Percentiles rank a stretch among this genome's conserved stretches.
These are phyloP conservation scores for Drosophila busckii DNA, from an alignment of 1,140 invertebrate species.

Conservation along the genomic window DNA sequence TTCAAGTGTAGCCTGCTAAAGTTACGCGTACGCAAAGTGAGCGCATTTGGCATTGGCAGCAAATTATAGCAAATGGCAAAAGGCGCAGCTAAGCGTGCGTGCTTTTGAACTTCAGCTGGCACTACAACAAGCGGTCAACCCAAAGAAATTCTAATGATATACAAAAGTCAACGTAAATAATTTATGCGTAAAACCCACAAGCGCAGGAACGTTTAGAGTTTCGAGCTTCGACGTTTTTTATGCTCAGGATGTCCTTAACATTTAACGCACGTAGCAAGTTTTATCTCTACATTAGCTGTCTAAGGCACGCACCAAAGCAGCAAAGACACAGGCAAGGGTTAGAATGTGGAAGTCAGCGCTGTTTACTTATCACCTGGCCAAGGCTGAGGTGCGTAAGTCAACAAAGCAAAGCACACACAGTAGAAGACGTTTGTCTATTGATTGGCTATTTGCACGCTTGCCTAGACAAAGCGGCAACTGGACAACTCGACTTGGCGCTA, in stretches of 20 bases:
- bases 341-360: conserved; percentile 15
- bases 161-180: conserved; percentile 58
- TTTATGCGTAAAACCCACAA: conserved; percentile 57
- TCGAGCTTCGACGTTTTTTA: conserved; percentile 5
- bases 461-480: conserved; percentile 41
- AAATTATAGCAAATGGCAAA: conserved; percentile 47
- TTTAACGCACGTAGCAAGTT: conserved; percentile 66
- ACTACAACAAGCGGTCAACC: neutral
- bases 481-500: too few relatives aligned
- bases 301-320: neutral
- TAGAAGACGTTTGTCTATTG: conserved; percentile 25
- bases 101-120: too few relatives aligned
- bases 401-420: conserved; percentile 10
- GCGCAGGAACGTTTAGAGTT: conserved; percentile 43
- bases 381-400: too few relatives aligned
- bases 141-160: conserved; percentile 58
- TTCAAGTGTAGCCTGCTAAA: conserved; percentile 33
- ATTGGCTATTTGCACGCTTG: conserved; percentile 55
- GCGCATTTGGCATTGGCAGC: conserved; percentile 15
- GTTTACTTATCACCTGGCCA: conserved; percentile 65
- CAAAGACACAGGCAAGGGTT: conserved; percentile 10
- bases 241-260: conserved; percentile 32
- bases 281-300: conserved; percentile 71
- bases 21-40: conserved; percentile 54
- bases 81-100: too few relatives aligned